phyloP scores from a whole-genome alignment of 2,797 vertebrate genomes.

The Sebastes iracundus region DNA sequence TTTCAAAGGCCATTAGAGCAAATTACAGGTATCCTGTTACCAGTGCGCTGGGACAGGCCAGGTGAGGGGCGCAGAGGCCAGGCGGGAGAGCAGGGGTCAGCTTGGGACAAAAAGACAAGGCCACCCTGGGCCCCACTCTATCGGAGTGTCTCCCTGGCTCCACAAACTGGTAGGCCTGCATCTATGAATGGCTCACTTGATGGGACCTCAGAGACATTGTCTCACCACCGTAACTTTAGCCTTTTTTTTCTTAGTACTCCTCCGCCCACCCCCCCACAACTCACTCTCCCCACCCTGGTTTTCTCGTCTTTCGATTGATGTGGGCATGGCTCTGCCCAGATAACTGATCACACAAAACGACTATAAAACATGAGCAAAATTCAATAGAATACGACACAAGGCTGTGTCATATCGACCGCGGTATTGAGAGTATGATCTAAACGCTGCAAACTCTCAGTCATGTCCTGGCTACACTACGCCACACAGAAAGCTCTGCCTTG shows the following conservation, averaged over 20 bases:
- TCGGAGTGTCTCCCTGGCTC: conserved; percentile 77
- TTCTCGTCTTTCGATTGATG: conserved; percentile 63
- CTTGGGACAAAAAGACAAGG: conserved; percentile 84
- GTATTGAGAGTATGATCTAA: not conserved
- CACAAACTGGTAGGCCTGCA: conserved; percentile 72
- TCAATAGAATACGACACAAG: not conserved
- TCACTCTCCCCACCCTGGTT: conserved; percentile 49
- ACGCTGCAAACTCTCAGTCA: not conserved
- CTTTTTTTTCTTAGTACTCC: conserved; percentile 65
- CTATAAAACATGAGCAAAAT: conserved; percentile 26
- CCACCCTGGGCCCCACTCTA: conserved; percentile 78
- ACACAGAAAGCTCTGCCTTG: conserved; percentile 6
- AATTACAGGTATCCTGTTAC: conserved; percentile 89
- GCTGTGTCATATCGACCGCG: not conserved
- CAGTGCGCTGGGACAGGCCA: conserved; percentile 81
- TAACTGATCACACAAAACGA: conserved; percentile 31
- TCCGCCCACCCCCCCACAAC: conserved; percentile 35
- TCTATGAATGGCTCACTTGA: conserved; percentile 84
- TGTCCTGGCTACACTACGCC: not conserved
- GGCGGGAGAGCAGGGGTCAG: conserved; percentile 85
- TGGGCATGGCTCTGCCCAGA: conserved; percentile 48
- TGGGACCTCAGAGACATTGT: conserved; percentile 84
- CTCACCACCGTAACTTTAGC: conserved; percentile 81
- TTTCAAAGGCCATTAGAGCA: conserved; percentile 89
- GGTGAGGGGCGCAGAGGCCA: conserved; percentile 86